Base-by-base conservation (phyloP, 1,140 invertebrate genomes). In the Drosophila aff. region DNA sequence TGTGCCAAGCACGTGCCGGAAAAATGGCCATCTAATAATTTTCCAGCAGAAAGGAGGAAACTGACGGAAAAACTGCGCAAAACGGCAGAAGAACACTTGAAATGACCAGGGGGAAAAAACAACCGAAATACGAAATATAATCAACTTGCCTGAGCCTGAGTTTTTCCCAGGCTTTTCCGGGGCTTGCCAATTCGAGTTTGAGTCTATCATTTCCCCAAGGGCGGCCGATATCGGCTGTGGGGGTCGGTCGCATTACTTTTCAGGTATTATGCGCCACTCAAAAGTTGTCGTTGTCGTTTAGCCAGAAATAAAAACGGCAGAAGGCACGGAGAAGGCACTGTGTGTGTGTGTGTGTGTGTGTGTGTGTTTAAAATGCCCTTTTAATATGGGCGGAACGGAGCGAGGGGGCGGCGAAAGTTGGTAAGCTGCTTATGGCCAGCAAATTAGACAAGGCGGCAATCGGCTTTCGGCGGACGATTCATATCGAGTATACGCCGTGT, bases 21-120 rank as follows among this genome's bases (percentile, higher is more conserved):
- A 80, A 86, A 86, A 69, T 74, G 83, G 72, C 80, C 76, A 82
- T 81, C 85, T 82, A 82, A 86, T 86, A 82, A 87, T 82, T 74
- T 73, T 82, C 80, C 63, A 69, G 13, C 61, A 72, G 58, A 63
- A 67, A 61, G 41, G 26, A 60, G 49, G 58, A 81, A 49, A 64
- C 41, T 23, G 36, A 67, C 60, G 52, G 31, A 28, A 65, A 72
- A 66, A 75, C 64, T 69, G 59, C 59, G 43, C 59, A 67, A 81
- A 83, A 57, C 64, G 79, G 73, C 50, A 67, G n/a, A 50, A 73
- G 69, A 76, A 73, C 69, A 61, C 69, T 73, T n/a, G 63, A 85
- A 85, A 76, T 79, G 69, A 69, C 50, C 60, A 43, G 28, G 28
- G 57, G 49, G 58, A 81, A 55, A 31, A 62, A 62, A 72, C 8